Base-by-base conservation (phyloP, 2,888 invertebrate genomes). In the Ditylenchus weischeri region DNA sequence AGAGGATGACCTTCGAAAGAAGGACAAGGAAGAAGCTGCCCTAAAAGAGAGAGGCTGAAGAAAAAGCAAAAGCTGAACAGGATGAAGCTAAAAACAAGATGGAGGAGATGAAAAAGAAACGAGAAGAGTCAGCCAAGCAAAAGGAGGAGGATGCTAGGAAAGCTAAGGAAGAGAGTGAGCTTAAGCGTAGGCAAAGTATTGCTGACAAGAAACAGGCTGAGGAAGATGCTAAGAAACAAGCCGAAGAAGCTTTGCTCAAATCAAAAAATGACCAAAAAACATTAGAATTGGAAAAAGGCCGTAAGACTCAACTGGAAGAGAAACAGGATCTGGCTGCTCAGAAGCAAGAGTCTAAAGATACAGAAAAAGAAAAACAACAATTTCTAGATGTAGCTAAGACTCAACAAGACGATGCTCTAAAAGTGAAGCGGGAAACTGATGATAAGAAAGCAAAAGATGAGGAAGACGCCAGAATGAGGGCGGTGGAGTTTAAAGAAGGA, bases 271-370 rank as follows among this genome's bases (percentile, higher is more conserved):
- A 64, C 19, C 43, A 54, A 36, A n/a, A 72, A 59, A 36, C 19
- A 73, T 57, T 29, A 75, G 61, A 67, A 65, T 19, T 66, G 71
- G 18, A 66, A 72, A 58, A 70, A 75, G 23, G 62, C 62, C 0
- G 5, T 4, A 29, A 29, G 29, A 29, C 29, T 29, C 23, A 43
- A n/a, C 36, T 48, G 58, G 67, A 65, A n/a, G 74, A 69, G 21
- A 49, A 29, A 7, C 71, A 72, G 47, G 64, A 68, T 62, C n/a
- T 68, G 35, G 68, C 72, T 64, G 68, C 60, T 1, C 71, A 23
- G 13, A 72, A 72, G 29, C 2, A 29, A 5, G 29, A 4, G 29
- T 29, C 29, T 29, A 29, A 29, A 29, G 29, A 29, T 29, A 29
- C 29, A 5, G 29, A 29, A 18, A 54, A 58, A 29, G 65, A n/a